Percentiles rank a stretch among this genome's conserved stretches.
phyloP scores from a whole-genome alignment of 2,113 vertebrate species.

The Tinamus guttatus region DNA sequence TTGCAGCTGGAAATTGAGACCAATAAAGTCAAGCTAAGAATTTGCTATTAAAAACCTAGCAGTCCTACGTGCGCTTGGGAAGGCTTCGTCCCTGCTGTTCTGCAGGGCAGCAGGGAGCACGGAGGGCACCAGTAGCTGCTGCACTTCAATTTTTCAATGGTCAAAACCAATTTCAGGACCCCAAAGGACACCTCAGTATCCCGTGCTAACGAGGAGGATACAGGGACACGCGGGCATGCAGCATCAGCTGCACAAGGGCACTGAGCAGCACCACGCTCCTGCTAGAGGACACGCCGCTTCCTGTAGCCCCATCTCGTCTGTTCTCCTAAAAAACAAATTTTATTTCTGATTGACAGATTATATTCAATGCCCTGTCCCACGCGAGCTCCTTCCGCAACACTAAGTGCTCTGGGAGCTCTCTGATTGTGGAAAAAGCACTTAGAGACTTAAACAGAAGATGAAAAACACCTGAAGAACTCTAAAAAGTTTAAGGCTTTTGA shows the following conservation, averaged over 20 bases:
- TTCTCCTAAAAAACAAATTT: neutral
- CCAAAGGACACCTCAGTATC: rapidly evolving
- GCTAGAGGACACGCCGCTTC: rapidly evolving
- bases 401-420: neutral
- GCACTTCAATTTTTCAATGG: neutral
- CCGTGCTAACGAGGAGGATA: rapidly evolving
- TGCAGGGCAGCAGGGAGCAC: neutral
- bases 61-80: rapidly evolving
- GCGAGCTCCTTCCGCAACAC: neutral
- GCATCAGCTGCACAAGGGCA: neutral
- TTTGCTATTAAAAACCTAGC: rapidly evolving
- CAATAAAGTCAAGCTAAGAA: neutral
- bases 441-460: neutral
- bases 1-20: neutral
- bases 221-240: rapidly evolving
- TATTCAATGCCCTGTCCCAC: neutral
- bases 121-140: rapidly evolving
- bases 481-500: neutral
- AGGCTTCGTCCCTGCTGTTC: rapidly evolving
- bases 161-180: no score
- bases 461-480: neutral
- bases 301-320: neutral
- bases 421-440: neutral
- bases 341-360: neutral
- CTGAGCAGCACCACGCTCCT: rapidly evolving